Evolutionary conservation across 2,888 invertebrate species (phyloP).

Genomic region (Teinopalpus imperialis): DNA sequence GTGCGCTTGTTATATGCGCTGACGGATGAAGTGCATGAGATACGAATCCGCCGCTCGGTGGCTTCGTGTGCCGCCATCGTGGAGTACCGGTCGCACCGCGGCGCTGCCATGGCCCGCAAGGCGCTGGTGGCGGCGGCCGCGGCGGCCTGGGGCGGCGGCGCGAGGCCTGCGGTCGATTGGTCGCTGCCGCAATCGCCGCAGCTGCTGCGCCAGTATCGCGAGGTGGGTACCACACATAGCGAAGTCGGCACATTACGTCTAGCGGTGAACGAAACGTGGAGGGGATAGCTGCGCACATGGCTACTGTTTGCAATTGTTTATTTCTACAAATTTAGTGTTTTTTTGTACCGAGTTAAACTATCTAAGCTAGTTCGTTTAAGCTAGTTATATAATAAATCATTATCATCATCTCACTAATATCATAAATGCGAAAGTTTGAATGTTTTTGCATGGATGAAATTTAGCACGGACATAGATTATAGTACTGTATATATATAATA

Average conservation of each 20-base stretch:
- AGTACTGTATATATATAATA: too few species aligned
- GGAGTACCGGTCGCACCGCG: slow-evolving; percentile 87
- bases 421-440: too few species aligned
- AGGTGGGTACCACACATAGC: slow-evolving; percentile 42
- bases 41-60: slow-evolving; percentile 66
- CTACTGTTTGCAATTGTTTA: too few species aligned
- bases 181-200: slow-evolving; percentile 74
- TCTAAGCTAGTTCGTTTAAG: too few species aligned
- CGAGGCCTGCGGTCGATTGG: slow-evolving; percentile 73
- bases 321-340: too few species aligned
- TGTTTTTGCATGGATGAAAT: too few species aligned
- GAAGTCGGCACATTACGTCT: neutral
- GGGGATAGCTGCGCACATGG: too few species aligned
- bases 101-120: slow-evolving; percentile 79
- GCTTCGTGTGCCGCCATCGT: slow-evolving; percentile 85
- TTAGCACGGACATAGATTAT: too few species aligned
- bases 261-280: too few species aligned
- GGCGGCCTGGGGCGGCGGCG: slow-evolving; percentile 73
- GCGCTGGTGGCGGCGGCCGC: slow-evolving; percentile 78
- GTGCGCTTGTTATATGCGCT: slow-evolving; percentile 77
- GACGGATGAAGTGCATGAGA: slow-evolving; percentile 73
- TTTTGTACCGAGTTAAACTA: too few species aligned
- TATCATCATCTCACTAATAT: too few species aligned
- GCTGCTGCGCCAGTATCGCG: slow-evolving; percentile 68
- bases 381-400: too few species aligned